Conservation (phyloP, 2,113 vertebrate species). For the Lota lota region DNA sequence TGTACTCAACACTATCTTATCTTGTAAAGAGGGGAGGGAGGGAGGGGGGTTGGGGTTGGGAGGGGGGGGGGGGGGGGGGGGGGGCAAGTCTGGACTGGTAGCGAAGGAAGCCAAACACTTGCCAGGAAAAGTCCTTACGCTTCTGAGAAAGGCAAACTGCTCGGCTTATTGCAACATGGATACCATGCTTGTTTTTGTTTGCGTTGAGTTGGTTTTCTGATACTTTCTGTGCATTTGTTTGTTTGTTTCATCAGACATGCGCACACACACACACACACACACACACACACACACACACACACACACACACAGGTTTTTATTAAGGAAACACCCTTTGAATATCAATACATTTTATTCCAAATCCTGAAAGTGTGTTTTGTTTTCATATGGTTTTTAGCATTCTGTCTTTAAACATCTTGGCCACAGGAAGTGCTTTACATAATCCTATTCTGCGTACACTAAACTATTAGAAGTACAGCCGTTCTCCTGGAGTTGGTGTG, state of each 20-base stretch:
- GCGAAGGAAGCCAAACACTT: slow-evolving; percentile 28
- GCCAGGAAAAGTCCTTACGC: slow-evolving; percentile 20
- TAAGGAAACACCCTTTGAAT: too few species aligned
- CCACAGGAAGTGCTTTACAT: too few species aligned
- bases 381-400: too few species aligned
- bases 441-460: neutral
- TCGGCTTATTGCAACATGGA: too few species aligned
- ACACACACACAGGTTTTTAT: too few species aligned
- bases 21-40: slow-evolving; percentile 18
- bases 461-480: neutral
- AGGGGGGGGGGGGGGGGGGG: neutral
- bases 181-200: too few species aligned
- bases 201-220: slow-evolving; percentile 1
- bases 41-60: too few species aligned
- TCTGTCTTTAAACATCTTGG: too few species aligned
- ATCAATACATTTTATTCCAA: too few species aligned
- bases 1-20: slow-evolving; percentile 70
- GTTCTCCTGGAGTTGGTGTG: slow-evolving; percentile 14
- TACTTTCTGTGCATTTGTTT: slow-evolving; percentile 3
- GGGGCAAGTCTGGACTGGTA: slow-evolving; percentile 59
- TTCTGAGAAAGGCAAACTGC: slow-evolving; percentile 27
- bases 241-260: neutral
- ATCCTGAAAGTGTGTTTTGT: too few species aligned
- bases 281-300: too few species aligned
- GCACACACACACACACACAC: neutral